A percentile compares a stretch with the other conserved stretches of the same genome.
Conservation (phyloP, 2,888 invertebrate species). For the Drosophila austrosaltans region DNA sequence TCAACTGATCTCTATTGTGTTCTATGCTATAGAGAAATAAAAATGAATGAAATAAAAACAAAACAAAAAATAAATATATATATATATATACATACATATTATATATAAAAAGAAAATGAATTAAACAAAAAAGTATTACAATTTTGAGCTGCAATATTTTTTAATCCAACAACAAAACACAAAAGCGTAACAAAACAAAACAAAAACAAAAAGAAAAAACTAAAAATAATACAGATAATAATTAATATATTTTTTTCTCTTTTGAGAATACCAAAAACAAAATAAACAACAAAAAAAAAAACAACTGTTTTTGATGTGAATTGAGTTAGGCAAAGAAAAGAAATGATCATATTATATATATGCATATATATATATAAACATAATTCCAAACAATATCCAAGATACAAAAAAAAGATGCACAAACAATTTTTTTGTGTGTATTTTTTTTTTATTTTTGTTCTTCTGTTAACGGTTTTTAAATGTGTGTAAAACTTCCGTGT, state of each 20-base stretch:
- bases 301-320: conserved; percentile 73
- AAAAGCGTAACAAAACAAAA: background rate
- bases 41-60: conserved; percentile 36
- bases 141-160: conserved; percentile 79
- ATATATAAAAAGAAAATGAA: conserved; percentile 36
- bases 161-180: conserved; percentile 71
- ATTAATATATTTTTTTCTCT: conserved; percentile 81
- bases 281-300: conserved; percentile 54
- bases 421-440: conserved; percentile 64
- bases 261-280: conserved; percentile 59
- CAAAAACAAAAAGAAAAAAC: conserved; percentile 36
- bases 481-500: conserved; percentile 75
- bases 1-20: conserved; percentile 81
- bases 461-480: conserved; percentile 54
- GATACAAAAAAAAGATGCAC: conserved; percentile 63
- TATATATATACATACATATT: conserved; percentile 9
- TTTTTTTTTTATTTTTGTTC: conserved; percentile 41
- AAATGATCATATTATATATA: conserved; percentile 31
- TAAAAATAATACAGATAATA: conserved; percentile 65
- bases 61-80: conserved; percentile 42
- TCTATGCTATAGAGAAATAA: conserved; percentile 62
- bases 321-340: conserved; percentile 63
- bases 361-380: conserved; percentile 18
- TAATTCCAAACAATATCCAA: conserved; percentile 61
- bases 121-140: conserved; percentile 66